A percentile compares a stretch with the other conserved stretches of the same genome.
Conservation (phyloP, 2,888 invertebrate genomes). For the Baronia brevicornis region DNA sequence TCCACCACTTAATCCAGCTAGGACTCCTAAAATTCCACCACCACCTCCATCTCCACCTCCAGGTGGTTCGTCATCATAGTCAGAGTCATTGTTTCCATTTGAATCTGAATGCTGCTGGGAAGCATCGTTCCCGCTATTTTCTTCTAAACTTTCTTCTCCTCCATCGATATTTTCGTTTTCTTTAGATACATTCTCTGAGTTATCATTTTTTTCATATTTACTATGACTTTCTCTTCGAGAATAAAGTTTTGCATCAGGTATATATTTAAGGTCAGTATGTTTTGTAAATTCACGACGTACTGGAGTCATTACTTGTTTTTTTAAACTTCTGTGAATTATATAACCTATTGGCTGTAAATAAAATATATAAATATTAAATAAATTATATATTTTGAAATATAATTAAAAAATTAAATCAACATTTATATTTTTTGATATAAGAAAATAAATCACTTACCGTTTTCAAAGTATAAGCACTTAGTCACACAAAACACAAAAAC, state of each 20-base stretch:
- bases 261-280: conserved; percentile 41
- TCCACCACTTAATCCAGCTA: conserved; percentile 63
- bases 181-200: conserved; percentile 24
- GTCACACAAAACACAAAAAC: too few relatives aligned
- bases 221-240: conserved; percentile 33
- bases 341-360: neutral
- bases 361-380: neutral
- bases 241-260: conserved; percentile 31
- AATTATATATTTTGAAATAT: neutral
- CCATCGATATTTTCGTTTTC: conserved; percentile 23
- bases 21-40: conserved; percentile 59
- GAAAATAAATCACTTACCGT: too few relatives aligned
- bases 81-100: conserved; percentile 32
- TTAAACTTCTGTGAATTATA: conserved; percentile 8
- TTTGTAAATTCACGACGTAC: conserved; percentile 32
- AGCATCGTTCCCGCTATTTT: conserved; percentile 19
- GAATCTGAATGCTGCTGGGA: conserved; percentile 37
- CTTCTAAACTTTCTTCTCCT: conserved; percentile 34
- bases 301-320: conserved; percentile 19
- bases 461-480: too few relatives aligned
- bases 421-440: too few relatives aligned
- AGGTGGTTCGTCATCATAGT: conserved; percentile 56
- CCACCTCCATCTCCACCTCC: conserved; percentile 60
- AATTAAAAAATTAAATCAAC: too few relatives aligned
- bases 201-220: conserved; percentile 17